Evolutionary conservation across 2,797 vertebrate species (phyloP).

Genomic region (Eidolon dupreanum): DNA sequence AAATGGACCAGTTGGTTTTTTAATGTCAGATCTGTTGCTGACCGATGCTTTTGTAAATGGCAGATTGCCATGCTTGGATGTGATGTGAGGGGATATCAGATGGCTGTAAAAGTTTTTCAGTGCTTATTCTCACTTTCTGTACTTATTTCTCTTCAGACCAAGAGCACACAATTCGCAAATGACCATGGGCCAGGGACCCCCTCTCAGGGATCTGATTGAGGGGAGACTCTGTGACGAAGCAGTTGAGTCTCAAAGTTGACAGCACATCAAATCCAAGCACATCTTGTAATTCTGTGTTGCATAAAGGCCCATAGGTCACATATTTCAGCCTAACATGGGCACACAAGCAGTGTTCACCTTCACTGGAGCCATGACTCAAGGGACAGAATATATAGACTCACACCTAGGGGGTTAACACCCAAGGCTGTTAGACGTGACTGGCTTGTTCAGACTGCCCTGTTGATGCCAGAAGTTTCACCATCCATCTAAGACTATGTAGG

Average conservation of each 20-base stretch:
- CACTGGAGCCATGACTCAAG: background rate
- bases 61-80: rapidly evolving
- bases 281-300: background rate
- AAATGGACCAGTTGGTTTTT: background rate
- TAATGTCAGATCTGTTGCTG: background rate
- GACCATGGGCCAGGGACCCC: rapidly evolving
- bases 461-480: background rate
- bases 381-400: background rate
- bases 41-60: background rate
- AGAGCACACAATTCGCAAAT: rapidly evolving
- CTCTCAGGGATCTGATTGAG: background rate
- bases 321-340: background rate
- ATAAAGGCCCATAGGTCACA: background rate
- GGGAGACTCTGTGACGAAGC: background rate
- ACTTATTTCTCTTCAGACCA: background rate
- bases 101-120: background rate
- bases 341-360: background rate
- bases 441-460: background rate
- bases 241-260: background rate
- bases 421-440: rapidly evolving
- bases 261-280: background rate
- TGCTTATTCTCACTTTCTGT: background rate
- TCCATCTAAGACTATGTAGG: background rate
- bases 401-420: background rate
- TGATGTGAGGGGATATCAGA: rapidly evolving